phyloP scores from a whole-genome alignment of 2,797 vertebrate species.

The Phataginus tetradactyla region DNA sequence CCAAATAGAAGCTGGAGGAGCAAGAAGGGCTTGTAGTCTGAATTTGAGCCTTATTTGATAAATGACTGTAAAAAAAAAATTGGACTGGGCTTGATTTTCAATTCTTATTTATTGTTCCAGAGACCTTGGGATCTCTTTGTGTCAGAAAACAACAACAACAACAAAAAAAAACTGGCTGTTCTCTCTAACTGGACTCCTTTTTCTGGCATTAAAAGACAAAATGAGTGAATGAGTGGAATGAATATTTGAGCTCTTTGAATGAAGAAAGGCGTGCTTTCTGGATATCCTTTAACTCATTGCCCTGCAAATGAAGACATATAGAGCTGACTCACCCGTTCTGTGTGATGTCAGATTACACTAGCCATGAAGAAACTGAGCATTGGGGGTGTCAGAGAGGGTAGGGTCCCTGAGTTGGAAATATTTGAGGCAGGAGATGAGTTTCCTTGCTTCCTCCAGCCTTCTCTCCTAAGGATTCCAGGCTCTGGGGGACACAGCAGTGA shows the following conservation, averaged over 20 bases:
- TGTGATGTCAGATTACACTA: neutral
- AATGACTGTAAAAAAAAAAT: neutral
- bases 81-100: neutral
- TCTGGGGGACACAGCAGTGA: neutral
- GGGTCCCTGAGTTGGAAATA: neutral
- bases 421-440: neutral
- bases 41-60: neutral
- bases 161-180: neutral
- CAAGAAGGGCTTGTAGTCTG: neutral
- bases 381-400: neutral
- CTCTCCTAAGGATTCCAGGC: neutral
- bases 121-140: constrained; percentile 6
- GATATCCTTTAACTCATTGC: neutral
- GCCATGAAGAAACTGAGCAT: neutral
- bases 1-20: neutral
- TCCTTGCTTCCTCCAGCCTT: no score
- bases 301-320: neutral
- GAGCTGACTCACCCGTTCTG: neutral
- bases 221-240: neutral
- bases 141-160: neutral
- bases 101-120: constrained; percentile 26
- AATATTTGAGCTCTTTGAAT: neutral
- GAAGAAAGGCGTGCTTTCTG: neutral
- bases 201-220: constrained; percentile 18
- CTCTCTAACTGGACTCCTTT: neutral